A percentile compares a stretch with the other conserved stretches of the same genome.
Evolutionary conservation across 2,113 vertebrate species (phyloP).

Genomic region (Rynchops niger): DNA sequence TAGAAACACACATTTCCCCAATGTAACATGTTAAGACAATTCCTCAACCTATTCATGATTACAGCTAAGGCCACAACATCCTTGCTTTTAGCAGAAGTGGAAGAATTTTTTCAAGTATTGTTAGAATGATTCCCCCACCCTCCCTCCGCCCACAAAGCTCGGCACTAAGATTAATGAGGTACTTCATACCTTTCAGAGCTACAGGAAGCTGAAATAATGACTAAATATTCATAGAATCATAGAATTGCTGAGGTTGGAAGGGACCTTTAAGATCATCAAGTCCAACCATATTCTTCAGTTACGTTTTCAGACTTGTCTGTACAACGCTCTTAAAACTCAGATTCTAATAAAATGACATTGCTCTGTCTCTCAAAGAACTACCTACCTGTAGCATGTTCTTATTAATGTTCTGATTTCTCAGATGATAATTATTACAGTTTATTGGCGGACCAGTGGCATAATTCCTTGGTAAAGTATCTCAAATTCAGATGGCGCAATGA

Average conservation of each 20-base stretch:
- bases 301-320: background rate
- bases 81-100: background rate
- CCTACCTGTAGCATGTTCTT: background rate
- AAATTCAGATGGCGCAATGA: background rate
- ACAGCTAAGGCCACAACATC: background rate
- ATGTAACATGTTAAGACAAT: background rate
- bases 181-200: background rate
- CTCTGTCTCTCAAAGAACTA: background rate
- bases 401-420: background rate
- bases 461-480: background rate
- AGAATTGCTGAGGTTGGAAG: too few relatives aligned
- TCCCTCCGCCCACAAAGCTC: background rate
- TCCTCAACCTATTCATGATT: fast-evolving
- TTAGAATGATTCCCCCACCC: background rate
- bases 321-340: background rate
- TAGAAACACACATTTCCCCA: background rate
- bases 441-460: background rate
- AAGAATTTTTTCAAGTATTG: background rate
- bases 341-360: background rate
- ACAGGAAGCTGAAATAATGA: background rate
- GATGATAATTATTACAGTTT: background rate
- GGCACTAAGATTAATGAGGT: background rate
- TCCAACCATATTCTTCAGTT: background rate
- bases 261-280: too few relatives aligned
- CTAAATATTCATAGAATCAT: too few relatives aligned